Evolutionary conservation across 2,888 invertebrate species (phyloP), one percentile per base, ranked within the genome.

Genomic region (Pristionchus fissidentatus): DNA sequence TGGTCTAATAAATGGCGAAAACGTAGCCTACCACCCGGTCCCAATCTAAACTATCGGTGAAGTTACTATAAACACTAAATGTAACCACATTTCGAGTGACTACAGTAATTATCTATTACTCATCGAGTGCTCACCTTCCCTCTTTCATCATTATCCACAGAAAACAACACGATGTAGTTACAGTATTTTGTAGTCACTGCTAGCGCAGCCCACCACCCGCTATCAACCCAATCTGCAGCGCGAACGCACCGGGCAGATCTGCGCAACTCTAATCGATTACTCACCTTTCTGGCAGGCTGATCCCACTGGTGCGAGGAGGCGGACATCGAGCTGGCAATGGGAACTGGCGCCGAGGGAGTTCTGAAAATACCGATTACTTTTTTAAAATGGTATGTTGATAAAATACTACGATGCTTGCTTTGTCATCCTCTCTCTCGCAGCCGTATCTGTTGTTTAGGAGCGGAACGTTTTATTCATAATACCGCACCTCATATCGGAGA

Each of bases 401-500:
- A 49, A n/a, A 62, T 62, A 29, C 7, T 62, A 32, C 32, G 3
- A 15, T 32, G 29, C 38, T 79, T 57, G 55, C 79, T n/a, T n/a
- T n/a, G 41, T 79, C 35, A n/a, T 57, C 57, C 29, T 7, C 35
- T 49, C 3, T 57, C 38, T 79, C 57, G 38, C 52, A 46, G 15
- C 57, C 79, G 60, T 15, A 57, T n/a, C n/a, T n/a, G n/a, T n/a
- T n/a, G n/a, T n/a, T n/a, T n/a, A n/a, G n/a, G n/a, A n/a, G n/a
- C n/a, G n/a, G n/a, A n/a, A n/a, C n/a, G n/a, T n/a, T n/a, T 15
- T 10, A 2, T 13, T 29, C n/a, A 19, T 22, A 32, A 26, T 43
- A n/a, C n/a, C 75, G 29, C 35, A 83, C 83, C 83, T 83, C 52
- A 55, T n/a, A 83, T 83, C 83, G 4, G 49, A 52, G 73, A 83